These are phyloP conservation scores for Leucophenga maculata DNA, from an alignment of 2,888 invertebrate genomes.

Conservation along the genomic window DNA sequence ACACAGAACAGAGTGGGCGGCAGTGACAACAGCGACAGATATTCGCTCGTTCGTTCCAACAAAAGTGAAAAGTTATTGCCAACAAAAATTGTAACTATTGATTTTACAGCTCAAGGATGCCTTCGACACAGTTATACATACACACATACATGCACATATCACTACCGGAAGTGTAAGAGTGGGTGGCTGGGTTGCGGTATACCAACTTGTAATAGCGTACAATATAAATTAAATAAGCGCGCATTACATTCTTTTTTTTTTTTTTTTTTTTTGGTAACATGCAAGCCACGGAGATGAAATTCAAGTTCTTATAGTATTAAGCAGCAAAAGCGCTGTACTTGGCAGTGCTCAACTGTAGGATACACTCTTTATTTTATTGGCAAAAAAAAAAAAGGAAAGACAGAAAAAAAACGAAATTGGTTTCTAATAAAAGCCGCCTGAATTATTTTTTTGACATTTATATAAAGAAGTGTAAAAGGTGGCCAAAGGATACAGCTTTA, in stretches of 20 bases:
- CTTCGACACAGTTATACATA: slow-evolving; percentile 11
- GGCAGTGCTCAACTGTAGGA: neutral
- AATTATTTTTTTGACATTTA: too few species aligned
- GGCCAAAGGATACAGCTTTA: too few species aligned
- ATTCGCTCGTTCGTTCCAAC: slow-evolving; percentile 7
- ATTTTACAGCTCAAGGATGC: slow-evolving; percentile 24
- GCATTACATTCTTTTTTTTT: too few species aligned
- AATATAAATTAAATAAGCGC: slow-evolving; percentile 11
- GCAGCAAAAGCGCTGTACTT: neutral
- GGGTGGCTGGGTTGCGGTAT: slow-evolving; percentile 24
- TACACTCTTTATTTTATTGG: too few species aligned
- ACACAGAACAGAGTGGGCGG: slow-evolving; percentile 15
- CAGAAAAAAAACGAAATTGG: too few species aligned
- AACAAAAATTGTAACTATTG: slow-evolving; percentile 54
- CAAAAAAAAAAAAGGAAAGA: too few species aligned
- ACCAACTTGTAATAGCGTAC: slow-evolving; percentile 9
- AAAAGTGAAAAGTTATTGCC: slow-evolving; percentile 43
- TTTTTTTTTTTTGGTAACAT: slow-evolving; percentile 1
- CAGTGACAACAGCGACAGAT: neutral
- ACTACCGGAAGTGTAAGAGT: too few species aligned
- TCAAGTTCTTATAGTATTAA: too few species aligned
- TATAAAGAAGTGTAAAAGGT: too few species aligned
- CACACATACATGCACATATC: too few species aligned
- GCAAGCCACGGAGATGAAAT: too few species aligned
- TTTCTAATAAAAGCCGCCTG: too few species aligned